phyloP scores from a whole-genome alignment of 1,140 invertebrate species.

The Polypedilum vanderplanki region DNA sequence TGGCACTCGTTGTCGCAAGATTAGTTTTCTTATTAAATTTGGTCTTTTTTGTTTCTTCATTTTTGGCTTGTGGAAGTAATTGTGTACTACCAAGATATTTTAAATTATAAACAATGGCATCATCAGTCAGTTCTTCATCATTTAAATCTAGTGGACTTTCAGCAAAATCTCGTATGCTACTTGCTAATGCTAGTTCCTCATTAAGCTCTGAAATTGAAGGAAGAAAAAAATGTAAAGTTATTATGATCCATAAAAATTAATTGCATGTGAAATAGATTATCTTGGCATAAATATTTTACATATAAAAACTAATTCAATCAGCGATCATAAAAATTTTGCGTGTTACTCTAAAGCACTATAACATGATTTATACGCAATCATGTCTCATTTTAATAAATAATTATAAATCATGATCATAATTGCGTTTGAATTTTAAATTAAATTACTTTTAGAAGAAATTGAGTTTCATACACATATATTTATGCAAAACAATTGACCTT shows the following conservation, averaged over 20 bases:
- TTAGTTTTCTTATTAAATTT: not conserved
- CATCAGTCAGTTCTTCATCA: slow-evolving; percentile 48
- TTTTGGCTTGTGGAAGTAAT: slow-evolving; percentile 47
- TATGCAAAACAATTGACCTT: no score
- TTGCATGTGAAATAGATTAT: not conserved
- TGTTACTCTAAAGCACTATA: no score
- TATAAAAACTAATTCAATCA: no score
- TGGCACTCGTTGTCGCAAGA: slow-evolving; percentile 55
- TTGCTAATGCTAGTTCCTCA: slow-evolving; percentile 69
- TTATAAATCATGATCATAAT: no score
- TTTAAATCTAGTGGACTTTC: slow-evolving; percentile 42
- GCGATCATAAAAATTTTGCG: no score
- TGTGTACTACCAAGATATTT: slow-evolving; percentile 67
- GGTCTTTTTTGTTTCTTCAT: slow-evolving; percentile 51
- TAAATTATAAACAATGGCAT: slow-evolving; percentile 53
- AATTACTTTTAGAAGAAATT: no score
- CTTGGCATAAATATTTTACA: no score
- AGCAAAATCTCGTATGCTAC: slow-evolving; percentile 51
- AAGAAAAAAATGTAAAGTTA: slow-evolving; percentile 30
- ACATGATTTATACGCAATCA: no score
- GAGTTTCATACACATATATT: no score
- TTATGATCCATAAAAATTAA: slow-evolving; percentile 28
- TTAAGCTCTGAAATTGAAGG: slow-evolving; percentile 57
- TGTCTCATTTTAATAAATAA: no score
- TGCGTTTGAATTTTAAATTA: no score